These are phyloP conservation scores for Diorhabda sublineata DNA, from an alignment of 1,140 invertebrate genomes.

Conservation along the genomic window DNA sequence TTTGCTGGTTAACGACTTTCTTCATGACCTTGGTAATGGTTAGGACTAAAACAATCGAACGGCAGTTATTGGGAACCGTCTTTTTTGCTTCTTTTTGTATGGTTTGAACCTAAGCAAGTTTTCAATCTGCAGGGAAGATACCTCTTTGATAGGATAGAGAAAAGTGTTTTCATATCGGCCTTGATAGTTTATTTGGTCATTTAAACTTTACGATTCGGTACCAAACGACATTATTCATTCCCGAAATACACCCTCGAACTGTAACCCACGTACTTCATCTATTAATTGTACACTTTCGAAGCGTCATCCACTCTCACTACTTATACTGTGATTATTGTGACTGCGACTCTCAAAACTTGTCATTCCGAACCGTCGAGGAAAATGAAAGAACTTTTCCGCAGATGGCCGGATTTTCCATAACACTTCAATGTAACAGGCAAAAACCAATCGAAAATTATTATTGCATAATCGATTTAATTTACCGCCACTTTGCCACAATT, in stretches of 20 bases:
- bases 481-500: not conserved
- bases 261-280: not conserved
- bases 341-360: slow-evolving; percentile 4
- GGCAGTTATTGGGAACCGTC: too few relatives aligned
- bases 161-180: too few relatives aligned
- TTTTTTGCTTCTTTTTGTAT: too few relatives aligned
- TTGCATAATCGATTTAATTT: slow-evolving; percentile 1
- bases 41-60: too few relatives aligned
- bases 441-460: not conserved
- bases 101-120: too few relatives aligned
- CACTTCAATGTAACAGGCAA: not conserved
- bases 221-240: not conserved
- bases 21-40: too few relatives aligned
- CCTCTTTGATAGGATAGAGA: too few relatives aligned
- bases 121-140: too few relatives aligned
- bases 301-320: slow-evolving; percentile 17
- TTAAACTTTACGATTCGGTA: not conserved
- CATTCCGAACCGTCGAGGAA: not conserved
- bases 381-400: not conserved
- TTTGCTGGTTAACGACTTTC: too few relatives aligned
- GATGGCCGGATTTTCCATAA: not conserved
- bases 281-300: slow-evolving; percentile 26
- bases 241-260: not conserved
- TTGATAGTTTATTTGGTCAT: too few relatives aligned
- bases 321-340: slow-evolving; percentile 30